A percentile compares a stretch with the other conserved stretches of the same genome.
Conservation (phyloP, 2,888 invertebrate genomes). For the Leucophenga maculata region DNA sequence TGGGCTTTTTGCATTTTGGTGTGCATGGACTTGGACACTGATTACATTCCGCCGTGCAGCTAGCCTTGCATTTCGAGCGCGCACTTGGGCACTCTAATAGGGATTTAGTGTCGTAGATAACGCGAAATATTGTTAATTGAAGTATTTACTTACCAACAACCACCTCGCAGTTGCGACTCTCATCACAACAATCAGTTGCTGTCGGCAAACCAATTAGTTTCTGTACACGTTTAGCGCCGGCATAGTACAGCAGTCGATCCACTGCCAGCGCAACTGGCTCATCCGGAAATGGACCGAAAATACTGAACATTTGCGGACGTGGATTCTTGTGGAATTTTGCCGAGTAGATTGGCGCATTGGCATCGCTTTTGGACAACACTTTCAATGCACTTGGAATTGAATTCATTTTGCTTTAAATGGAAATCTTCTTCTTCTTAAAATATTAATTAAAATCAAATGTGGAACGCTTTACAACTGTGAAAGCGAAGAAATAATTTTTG, state of each 20-base stretch:
- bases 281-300: slow-evolving; percentile 63
- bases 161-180: slow-evolving; percentile 30
- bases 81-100: background rate
- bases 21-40: background rate
- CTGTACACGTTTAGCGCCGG: slow-evolving; percentile 42
- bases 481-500: too few relatives aligned
- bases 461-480: too few relatives aligned
- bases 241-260: slow-evolving; percentile 56
- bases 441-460: too few relatives aligned
- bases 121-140: background rate
- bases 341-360: slow-evolving; percentile 10
- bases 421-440: too few relatives aligned
- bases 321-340: slow-evolving; percentile 29
- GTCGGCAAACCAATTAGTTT: slow-evolving; percentile 29
- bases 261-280: slow-evolving; percentile 56
- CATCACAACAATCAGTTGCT: slow-evolving; percentile 21
- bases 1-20: background rate
- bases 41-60: background rate
- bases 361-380: background rate
- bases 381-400: background rate
- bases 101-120: too few relatives aligned
- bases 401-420: background rate
- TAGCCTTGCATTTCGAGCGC: background rate
- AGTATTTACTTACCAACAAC: background rate
- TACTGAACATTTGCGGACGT: slow-evolving; percentile 35